Evolutionary conservation across 2,797 vertebrate genomes (phyloP).

Genomic region (Lithobates sylvaticus): DNA sequence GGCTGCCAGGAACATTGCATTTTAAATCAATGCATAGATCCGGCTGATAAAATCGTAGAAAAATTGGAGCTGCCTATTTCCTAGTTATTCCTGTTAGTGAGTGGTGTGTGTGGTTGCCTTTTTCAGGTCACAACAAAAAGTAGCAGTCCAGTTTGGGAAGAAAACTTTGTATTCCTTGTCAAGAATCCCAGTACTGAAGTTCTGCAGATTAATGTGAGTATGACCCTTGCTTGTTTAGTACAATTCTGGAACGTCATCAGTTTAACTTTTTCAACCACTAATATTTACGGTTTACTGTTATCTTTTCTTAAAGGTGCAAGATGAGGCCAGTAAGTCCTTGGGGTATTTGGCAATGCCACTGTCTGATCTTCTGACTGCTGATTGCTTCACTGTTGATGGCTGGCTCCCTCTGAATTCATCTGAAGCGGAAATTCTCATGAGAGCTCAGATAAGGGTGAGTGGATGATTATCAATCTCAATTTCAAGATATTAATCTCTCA

Average conservation of each 20-base stretch:
- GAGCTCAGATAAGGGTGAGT: conserved; percentile 85
- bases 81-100: not conserved
- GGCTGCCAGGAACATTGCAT: too few species aligned
- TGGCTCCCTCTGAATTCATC: conserved; percentile 84
- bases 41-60: too few species aligned
- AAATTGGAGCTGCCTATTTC: not conserved
- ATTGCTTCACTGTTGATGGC: conserved; percentile 80
- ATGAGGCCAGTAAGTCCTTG: conserved; percentile 71
- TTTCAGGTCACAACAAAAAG: conserved; percentile 80
- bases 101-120: not conserved
- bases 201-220: conserved; percentile 85
- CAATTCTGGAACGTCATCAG: not conserved
- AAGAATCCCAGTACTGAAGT: conserved; percentile 83
- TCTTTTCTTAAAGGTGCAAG: conserved; percentile 67
- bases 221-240: not conserved
- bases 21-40: too few species aligned
- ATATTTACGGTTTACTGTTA: not conserved
- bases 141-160: conserved; percentile 88
- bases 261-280: not conserved
- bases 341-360: conserved; percentile 82
- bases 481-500: too few species aligned
- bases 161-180: conserved; percentile 86
- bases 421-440: conserved; percentile 84
- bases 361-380: conserved; percentile 79
- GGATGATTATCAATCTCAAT: not conserved